Evolutionary conservation across 2,113 vertebrate species (phyloP), one percentile per base, ranked within the genome.

Genomic region (Limnothrissa miodon): DNA sequence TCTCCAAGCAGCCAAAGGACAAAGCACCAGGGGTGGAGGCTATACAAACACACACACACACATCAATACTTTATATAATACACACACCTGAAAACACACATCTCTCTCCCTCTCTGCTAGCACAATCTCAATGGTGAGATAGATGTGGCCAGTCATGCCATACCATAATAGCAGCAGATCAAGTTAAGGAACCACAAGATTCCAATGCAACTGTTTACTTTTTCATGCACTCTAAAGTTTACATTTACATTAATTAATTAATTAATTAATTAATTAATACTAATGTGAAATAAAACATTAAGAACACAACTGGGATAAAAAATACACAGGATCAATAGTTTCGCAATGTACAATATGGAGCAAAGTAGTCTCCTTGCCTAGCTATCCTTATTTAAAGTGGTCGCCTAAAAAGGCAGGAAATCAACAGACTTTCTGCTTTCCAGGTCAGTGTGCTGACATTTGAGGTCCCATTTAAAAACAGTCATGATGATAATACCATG

Each of bases 1-100:
- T 85, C 80, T 13, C 33, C 48, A 45, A 82, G 23, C 80, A 79
- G 83, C 74, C 82, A 79, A 42, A 59, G 82, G 78, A 83, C 82
- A 83, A 83, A 79, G 82, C 48, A 39, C 53, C 42, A 17, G 46
- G 78, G 74, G 82, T 53, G 33, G 45, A 53, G 48, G 45, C 23
- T 7, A 78, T 23, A 56, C 78, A 79, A 44, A 79, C 82, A 70
- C 62, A 70, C 56, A 51, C 15, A 51, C 48, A 51, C 48, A 51
- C 48, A 51, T 17, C 17, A 13, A 51, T 17, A 51, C 48, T n/a
- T n/a, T n/a, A n/a, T n/a, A n/a, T n/a, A n/a, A 51, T 17, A 23
- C 5, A 29, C 62, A 78, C 45, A 59, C 53, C n/a, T n/a, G n/a
- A n/a, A 46, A 39, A 45, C 83, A 80, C 42, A 70, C 39, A 84